Evolutionary conservation across 2,888 invertebrate species (phyloP).

Genomic region (Erynnis tages): DNA sequence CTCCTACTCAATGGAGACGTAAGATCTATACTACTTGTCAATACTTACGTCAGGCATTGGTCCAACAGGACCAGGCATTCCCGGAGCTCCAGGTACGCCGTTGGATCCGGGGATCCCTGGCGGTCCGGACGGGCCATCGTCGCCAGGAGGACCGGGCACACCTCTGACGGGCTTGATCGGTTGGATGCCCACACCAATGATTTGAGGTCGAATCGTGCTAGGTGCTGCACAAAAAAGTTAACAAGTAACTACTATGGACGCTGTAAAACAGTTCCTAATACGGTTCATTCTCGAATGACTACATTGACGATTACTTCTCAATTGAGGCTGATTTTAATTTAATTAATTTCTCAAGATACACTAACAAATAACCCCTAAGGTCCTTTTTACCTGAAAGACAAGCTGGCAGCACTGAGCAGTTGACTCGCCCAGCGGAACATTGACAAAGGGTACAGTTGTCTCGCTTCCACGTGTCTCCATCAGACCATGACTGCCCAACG

Average conservation of each 20-base stretch:
- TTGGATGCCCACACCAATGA: slow-evolving; percentile 31
- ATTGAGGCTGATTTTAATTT: no score
- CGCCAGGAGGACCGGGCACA: slow-evolving; percentile 75
- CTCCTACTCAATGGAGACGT: no score
- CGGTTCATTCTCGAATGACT: no score
- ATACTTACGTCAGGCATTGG: slow-evolving; percentile 84
- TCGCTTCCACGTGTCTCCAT: slow-evolving; percentile 84
- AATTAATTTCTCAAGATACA: no score
- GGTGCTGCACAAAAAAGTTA: slow-evolving; percentile 29
- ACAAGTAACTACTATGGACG: no score
- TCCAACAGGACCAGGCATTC: slow-evolving; percentile 86
- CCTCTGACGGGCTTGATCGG: slow-evolving; percentile 70
- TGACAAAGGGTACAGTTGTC: slow-evolving; percentile 87
- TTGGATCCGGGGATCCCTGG: slow-evolving; percentile 83
- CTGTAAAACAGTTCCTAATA: no score
- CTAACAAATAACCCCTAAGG: no score
- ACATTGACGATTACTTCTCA: no score
- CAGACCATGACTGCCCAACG: slow-evolving; percentile 82
- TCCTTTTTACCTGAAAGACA: slow-evolving; percentile 41
- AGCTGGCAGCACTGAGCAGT: slow-evolving; percentile 67
- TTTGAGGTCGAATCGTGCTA: slow-evolving; percentile 38
- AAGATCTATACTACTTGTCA: no score
- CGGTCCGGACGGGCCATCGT: slow-evolving; percentile 81
- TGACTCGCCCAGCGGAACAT: slow-evolving; percentile 84
- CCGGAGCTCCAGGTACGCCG: slow-evolving; percentile 85